These are phyloP conservation scores for Polylopha cassiicola DNA, from an alignment of 2,888 invertebrate species.

Conservation along the genomic window DNA sequence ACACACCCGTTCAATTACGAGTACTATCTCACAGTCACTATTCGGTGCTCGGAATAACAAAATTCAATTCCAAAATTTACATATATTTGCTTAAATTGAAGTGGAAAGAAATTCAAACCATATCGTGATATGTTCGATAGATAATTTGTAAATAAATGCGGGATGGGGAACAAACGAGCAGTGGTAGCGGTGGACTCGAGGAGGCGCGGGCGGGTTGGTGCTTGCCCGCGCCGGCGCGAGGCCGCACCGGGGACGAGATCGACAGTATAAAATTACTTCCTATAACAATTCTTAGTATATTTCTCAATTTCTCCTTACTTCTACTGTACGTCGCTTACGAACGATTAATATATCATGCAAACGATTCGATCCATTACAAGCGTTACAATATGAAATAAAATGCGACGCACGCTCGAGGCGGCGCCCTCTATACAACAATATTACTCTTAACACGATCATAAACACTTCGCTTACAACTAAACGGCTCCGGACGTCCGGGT, in stretches of 20 bases:
- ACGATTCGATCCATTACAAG: constrained; percentile 50
- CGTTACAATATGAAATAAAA: constrained; percentile 36
- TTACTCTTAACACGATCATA: constrained; percentile 38
- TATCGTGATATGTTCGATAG: constrained; percentile 24
- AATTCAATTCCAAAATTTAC: constrained; percentile 3
- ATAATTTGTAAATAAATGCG: constrained; percentile 6
- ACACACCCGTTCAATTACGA: too few species aligned
- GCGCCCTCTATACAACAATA: constrained; percentile 33
- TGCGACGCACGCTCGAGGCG: constrained; percentile 23
- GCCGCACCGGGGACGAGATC: constrained; percentile 25
- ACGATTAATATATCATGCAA: constrained; percentile 43
- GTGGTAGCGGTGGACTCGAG: too few species aligned
- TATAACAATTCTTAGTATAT: constrained; percentile 51
- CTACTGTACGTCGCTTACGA: constrained; percentile 39
- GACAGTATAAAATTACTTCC: constrained; percentile 53
- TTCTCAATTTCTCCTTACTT: constrained; percentile 32
- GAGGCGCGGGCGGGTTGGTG: too few species aligned
- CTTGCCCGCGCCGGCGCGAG: neutral
- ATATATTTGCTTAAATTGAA: neutral
- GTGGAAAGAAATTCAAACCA: constrained; percentile 9
- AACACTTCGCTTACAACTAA: too few species aligned
- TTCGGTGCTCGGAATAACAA: too few species aligned
- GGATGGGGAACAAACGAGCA: constrained; percentile 2
- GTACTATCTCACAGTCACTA: too few species aligned
- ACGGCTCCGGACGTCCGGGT: too few species aligned